Conservation (phyloP, 2,888 invertebrate species). For the Polydrusus pterygomalis region DNA sequence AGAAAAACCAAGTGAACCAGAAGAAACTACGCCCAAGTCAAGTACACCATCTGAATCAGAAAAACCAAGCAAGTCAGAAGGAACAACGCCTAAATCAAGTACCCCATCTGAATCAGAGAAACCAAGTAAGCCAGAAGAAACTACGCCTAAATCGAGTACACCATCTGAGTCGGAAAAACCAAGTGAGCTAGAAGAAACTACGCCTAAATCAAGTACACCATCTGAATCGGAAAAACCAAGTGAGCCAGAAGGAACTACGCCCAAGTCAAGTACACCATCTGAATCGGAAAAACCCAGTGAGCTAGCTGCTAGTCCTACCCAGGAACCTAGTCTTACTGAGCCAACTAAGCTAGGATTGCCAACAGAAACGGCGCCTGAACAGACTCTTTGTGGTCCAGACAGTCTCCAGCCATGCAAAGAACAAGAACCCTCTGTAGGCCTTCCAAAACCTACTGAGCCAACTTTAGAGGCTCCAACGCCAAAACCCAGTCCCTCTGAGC, state of each 20-base stretch:
- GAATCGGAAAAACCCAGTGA: slow-evolving; percentile 24
- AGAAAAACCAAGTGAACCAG: slow-evolving; percentile 9
- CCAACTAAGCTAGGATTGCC: too few relatives aligned
- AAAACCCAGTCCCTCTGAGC: not conserved
- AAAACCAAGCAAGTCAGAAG: slow-evolving; percentile 1
- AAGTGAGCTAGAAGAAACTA: slow-evolving; percentile 22
- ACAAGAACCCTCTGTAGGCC: too few relatives aligned
- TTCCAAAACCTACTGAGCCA: too few relatives aligned
- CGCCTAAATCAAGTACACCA: slow-evolving; percentile 32
- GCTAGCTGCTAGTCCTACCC: not conserved
- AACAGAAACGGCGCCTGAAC: too few relatives aligned
- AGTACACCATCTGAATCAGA: slow-evolving; percentile 18
- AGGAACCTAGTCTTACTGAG: too few relatives aligned
- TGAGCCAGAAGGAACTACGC: slow-evolving; percentile 20
- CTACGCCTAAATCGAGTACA: slow-evolving; percentile 12
- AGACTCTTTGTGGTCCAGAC: too few relatives aligned
- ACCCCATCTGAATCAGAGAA: slow-evolving; percentile 30
- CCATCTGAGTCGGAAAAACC: slow-evolving; percentile 17
- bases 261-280: slow-evolving; percentile 22
- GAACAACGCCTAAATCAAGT: slow-evolving; percentile 26
- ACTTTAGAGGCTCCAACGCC: too few relatives aligned
- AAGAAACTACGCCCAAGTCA: slow-evolving; percentile 19
- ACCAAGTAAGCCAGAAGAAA: slow-evolving; percentile 5
- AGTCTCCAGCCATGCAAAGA: too few relatives aligned
- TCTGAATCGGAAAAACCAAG: slow-evolving; percentile 28